Evolutionary conservation across 2,113 vertebrate species (phyloP), one percentile per base, ranked within the genome.

Genomic region (Poecile atricapillus): DNA sequence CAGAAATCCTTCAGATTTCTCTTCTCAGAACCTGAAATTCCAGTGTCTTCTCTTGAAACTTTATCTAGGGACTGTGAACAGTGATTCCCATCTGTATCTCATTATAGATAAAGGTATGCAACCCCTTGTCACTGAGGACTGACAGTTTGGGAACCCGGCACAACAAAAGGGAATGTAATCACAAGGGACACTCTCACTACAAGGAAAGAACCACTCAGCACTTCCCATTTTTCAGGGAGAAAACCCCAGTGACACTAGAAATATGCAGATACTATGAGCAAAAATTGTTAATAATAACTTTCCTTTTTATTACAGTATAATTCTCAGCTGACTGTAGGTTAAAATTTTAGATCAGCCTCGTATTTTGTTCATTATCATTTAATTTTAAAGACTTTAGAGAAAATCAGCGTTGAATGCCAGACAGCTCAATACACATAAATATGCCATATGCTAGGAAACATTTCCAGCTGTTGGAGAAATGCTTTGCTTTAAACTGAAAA

Each of bases 51-150:
- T 52, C 50, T 65, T 77, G 22, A 60, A 76, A 65, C 5, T 9
- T 25, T 35, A 1, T 27, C 10, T 60, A 52, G 8, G 21, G 49
- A 67, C 11, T 15, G 15, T 60, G 17, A 77, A 24, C 23, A 58
- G 18, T 11, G 13, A 47, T 44, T 80, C 3, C 7, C 8, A 30
- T 33, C 9, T 22, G 30, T 0, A 0, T 3, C 0, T 1, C 21
- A 25, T 47, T 35, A 56, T 30, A 5, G 2, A 21, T 27, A 71
- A 71, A 64, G 5, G 8, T 55, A 35, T 47, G 17, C 12, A 74
- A 5, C 5, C 16, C 27, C 11, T 12, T 1, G 0, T 52, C 9
- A 9, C 19, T 43, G 16, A 44, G 4, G 22, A 58, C 8, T 46
- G 39, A 56, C 11, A 28, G 10, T 35, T 67, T 88, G 49, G 28